Evolutionary conservation across 2,888 invertebrate species (phyloP), one percentile per base, ranked within the genome.

Genomic region (Dione juno): DNA sequence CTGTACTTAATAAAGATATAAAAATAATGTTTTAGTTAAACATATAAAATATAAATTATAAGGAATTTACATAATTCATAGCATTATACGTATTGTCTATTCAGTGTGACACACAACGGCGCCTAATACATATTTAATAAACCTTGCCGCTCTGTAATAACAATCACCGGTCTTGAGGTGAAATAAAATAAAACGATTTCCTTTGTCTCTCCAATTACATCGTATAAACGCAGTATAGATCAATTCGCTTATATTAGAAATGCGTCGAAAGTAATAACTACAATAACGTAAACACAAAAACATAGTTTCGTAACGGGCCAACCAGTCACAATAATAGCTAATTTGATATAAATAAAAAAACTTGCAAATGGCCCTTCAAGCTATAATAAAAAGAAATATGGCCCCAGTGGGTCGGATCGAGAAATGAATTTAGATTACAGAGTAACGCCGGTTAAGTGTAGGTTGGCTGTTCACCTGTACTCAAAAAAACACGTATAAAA

Each of bases 351-450:
- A 89, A 85, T 86, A 90, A 90, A 93, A 90, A 90, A 88, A 87
- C 89, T 88, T 82, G 90, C 90, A 90, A 92, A 92, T 90, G 92
- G 91, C 85, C 85, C 88, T 85, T 85, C 86, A 88, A 88, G 87
- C 89, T 89, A 86, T 93, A 92, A 92, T 92, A 93, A 92, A 90
- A 92, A 92, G 88, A 86, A 87, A 92, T 88, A 90, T 88, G 88
- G 87, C 83, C 83, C 82, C 85, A 86, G 89, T 90, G 89, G 91
- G 90, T 89, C 88, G 91, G 88, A 87, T 90, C 92, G 89, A 92
- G 89, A 92, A 93, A 93, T 93, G 92, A 93, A 93, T 93, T 93
- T 93, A 93, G 93, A 93, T 93, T 93, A 92, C 88, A 93, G 90
- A 92, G 92, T 92, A 92, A 88, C 89, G 92, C 91, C 90, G 90